A percentile compares a stretch with the other conserved stretches of the same genome.
phyloP scores from a whole-genome alignment of 1,140 invertebrate species.

The Euwallacea fornicatus region DNA sequence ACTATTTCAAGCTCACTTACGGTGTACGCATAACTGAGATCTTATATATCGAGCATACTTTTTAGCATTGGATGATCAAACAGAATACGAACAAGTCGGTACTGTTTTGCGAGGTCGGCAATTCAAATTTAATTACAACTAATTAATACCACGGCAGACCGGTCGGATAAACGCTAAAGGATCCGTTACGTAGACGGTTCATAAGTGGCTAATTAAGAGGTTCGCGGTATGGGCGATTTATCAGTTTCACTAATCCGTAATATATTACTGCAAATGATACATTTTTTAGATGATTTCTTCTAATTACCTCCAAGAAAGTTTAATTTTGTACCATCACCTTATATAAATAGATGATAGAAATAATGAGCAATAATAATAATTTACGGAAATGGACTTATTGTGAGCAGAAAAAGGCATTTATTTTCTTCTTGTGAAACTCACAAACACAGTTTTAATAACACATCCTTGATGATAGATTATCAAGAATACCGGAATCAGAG shows the following conservation, averaged over 20 bases:
- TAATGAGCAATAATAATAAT: too few relatives aligned
- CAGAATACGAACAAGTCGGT: background rate
- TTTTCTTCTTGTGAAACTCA: too few relatives aligned
- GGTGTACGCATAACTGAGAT: background rate
- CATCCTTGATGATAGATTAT: too few relatives aligned
- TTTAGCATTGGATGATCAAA: constrained; percentile 5
- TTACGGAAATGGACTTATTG: too few relatives aligned
- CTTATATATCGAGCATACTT: constrained; percentile 1
- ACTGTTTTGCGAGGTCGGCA: constrained; percentile 5
- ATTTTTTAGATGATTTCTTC: background rate
- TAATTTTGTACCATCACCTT: too few relatives aligned
- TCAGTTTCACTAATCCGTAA: constrained; percentile 7
- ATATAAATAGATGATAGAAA: too few relatives aligned
- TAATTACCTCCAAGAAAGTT: too few relatives aligned
- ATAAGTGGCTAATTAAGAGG: constrained; percentile 9
- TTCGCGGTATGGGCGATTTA: constrained; percentile 3
- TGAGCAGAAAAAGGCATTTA: too few relatives aligned
- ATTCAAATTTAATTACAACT: constrained; percentile 15
- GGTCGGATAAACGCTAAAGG: background rate
- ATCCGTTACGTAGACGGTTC: constrained; percentile 3
- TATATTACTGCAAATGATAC: background rate
- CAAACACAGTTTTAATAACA: too few relatives aligned
- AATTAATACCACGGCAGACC: constrained; percentile 11
- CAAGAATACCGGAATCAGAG: too few relatives aligned
- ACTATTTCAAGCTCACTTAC: background rate